These are phyloP conservation scores for Cyprinodon variegatus DNA, from an alignment of 2,113 vertebrate genomes.

Conservation along the genomic window DNA sequence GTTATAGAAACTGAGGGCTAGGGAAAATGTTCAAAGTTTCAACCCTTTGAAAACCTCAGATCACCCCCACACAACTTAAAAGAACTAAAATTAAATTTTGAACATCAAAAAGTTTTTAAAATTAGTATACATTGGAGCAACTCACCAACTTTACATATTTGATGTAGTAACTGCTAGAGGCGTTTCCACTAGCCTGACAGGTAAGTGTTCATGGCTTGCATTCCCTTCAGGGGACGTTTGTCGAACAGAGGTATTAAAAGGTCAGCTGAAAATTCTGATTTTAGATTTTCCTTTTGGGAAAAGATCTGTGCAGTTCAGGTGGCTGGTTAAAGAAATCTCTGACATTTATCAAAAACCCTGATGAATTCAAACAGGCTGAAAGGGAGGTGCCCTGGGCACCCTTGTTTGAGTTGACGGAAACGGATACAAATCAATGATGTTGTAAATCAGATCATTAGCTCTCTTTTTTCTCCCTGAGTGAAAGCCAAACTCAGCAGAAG, in stretches of 20 bases:
- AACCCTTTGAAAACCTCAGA: neutral
- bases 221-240: slow-evolving; percentile 33
- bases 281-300: slow-evolving; percentile 16
- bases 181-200: slow-evolving; percentile 8
- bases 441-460: slow-evolving; percentile 18
- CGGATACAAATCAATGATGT: slow-evolving; percentile 1
- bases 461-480: slow-evolving; percentile 13
- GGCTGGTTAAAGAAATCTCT: neutral
- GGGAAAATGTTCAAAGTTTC: neutral
- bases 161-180: slow-evolving; percentile 21
- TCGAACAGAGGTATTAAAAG: slow-evolving; percentile 17
- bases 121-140: neutral
- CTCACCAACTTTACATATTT: slow-evolving; percentile 45
- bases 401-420: slow-evolving; percentile 3
- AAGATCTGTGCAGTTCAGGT: slow-evolving; percentile 7
- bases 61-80: neutral
- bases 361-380: neutral
- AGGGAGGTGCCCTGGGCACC: neutral
- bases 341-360: slow-evolving; percentile 12
- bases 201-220: slow-evolving; percentile 10
- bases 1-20: neutral
- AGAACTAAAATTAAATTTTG: neutral
- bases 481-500: slow-evolving; percentile 27
- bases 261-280: slow-evolving; percentile 19
- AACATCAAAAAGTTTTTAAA: neutral